phyloP scores from a whole-genome alignment of 2,113 vertebrate species.

The Eidolon helvum region DNA sequence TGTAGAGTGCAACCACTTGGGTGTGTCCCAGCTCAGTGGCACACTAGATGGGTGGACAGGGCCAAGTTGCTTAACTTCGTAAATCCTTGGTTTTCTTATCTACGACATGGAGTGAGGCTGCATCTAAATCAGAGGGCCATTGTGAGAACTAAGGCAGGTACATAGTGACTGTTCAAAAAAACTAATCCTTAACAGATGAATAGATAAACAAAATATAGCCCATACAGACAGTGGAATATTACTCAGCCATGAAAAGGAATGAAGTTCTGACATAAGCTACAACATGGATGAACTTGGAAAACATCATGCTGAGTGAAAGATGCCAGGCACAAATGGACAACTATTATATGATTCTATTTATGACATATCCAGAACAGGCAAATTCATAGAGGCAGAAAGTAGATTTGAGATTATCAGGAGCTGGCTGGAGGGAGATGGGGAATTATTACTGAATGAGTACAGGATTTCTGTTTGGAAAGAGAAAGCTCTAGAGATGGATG shows the following conservation, averaged over 20 bases:
- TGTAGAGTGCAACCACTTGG: too few relatives aligned
- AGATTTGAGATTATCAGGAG: background rate
- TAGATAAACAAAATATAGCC: rapidly evolving
- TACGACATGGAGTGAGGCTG: background rate
- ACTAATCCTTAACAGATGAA: rapidly evolving
- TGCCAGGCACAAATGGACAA: background rate
- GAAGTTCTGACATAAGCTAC: rapidly evolving
- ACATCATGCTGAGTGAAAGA: background rate
- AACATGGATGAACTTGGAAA: rapidly evolving
- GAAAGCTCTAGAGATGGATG: background rate
- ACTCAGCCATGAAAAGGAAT: background rate
- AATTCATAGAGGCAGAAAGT: rapidly evolving
- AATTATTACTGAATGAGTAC: rapidly evolving
- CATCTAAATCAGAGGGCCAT: rapidly evolving
- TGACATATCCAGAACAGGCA: rapidly evolving
- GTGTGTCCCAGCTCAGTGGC: background rate
- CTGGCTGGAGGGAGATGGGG: background rate
- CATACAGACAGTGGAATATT: rapidly evolving
- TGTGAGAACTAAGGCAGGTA: rapidly evolving
- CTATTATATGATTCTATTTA: rapidly evolving
- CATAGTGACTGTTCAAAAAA: background rate
- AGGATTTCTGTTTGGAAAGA: background rate
- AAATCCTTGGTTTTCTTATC: background rate
- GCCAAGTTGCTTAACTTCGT: background rate
- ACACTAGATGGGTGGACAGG: rapidly evolving